Percentiles rank a stretch among this genome's conserved stretches.
Evolutionary conservation across 1,140 invertebrate species (phyloP).

Genomic region (Drosophila sturtevanti): DNA sequence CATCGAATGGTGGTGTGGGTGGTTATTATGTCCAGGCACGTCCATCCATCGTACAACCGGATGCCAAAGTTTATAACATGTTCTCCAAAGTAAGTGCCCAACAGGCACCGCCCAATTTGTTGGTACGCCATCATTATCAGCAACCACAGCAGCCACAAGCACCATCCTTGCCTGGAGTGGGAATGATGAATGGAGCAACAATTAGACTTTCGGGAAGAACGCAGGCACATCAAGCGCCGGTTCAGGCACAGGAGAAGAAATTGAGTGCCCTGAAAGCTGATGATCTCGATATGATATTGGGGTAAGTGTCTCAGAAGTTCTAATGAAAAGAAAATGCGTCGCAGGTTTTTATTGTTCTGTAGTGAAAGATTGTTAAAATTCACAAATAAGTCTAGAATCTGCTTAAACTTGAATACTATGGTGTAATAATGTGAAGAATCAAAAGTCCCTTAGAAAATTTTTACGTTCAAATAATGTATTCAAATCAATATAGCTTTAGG

Average conservation of each 20-base stretch:
- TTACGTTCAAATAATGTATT: too few relatives aligned
- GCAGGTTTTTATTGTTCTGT: too few relatives aligned
- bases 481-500: background rate
- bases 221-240: conserved; percentile 19
- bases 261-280: conserved; percentile 82
- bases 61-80: conserved; percentile 75
- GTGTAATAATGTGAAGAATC: too few relatives aligned
- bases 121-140: conserved; percentile 62
- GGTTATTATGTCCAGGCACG: conserved; percentile 72
- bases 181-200: conserved; percentile 33
- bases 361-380: too few relatives aligned
- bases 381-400: too few relatives aligned
- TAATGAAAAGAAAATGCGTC: too few relatives aligned
- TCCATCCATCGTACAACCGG: conserved; percentile 49
- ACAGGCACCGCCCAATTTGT: conserved; percentile 54
- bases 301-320: conserved; percentile 80
- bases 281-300: conserved; percentile 85
- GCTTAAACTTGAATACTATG: too few relatives aligned
- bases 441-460: too few relatives aligned
- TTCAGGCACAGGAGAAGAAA: conserved; percentile 11
- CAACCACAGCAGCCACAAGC: conserved; percentile 38
- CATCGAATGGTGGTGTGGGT: conserved; percentile 38
- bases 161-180: conserved; percentile 15
- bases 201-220: conserved; percentile 56
- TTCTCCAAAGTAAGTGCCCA: conserved; percentile 72